Evolutionary conservation across 2,888 invertebrate species (phyloP), one percentile per base, ranked within the genome.

Genomic region (Lochmaea capreae): DNA sequence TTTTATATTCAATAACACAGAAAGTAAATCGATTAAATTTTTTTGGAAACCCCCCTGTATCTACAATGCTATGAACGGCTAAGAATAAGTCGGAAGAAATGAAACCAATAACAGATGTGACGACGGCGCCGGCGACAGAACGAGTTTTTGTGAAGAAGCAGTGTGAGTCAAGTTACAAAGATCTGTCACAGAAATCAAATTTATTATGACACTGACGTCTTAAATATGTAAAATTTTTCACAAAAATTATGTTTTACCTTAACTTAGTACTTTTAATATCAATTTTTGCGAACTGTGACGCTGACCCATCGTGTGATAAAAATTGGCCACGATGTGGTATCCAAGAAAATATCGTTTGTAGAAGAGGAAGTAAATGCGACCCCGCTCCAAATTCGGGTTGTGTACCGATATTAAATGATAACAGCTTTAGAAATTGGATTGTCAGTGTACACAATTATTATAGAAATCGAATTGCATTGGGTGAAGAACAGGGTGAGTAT

Each of bases 311-410:
- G 11, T 63, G 62, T 43, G 43, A 63, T 11, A 5, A 2, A n/a
- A 11, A 16, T 16, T 63, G 62, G 62, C 62, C 62, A 4, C 62
- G 42, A 1, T 63, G 62, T 42, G 42, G 42, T 16, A 10, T 14
- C 3, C 8, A 43, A 18, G 62, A 63, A 43, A 63, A 63, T 43
- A 63, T 63, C 18, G 62, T 63, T 16, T 63, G 62, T 2, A 16
- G 12, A 63, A 63, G 12, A 10, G 62, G 62, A 3, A 43, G 43
- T n/a, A 11, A 11, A 18, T 63, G 62, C n/a, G 18, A 43, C 18
- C 42, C 62, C 1, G 18, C 1, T 6, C 16, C 9, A 1, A 12
- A 63, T 43, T 63, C 62, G 12, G 16, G 18, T 16, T 63, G 62
- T 18, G 12, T 18, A 43, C 62, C 62, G 0, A 16, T 43, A 11